Evolutionary conservation across 2,888 invertebrate species (phyloP).

Genomic region (Nomada flava): DNA sequence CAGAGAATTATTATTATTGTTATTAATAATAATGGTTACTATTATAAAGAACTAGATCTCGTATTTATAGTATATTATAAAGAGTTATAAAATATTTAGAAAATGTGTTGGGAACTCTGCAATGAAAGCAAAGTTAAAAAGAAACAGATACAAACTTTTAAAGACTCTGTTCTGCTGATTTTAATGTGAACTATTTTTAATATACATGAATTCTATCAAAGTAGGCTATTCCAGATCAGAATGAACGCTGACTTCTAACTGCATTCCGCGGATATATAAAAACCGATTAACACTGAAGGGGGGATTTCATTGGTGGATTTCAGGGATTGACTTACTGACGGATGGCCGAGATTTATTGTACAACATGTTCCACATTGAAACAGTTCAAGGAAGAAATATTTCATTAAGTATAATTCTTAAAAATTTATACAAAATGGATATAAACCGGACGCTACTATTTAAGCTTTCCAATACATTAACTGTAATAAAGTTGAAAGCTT

Average conservation of each 20-base stretch:
- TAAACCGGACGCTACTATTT: not conserved
- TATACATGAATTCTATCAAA: not conserved
- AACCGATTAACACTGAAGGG: slow-evolving; percentile 10
- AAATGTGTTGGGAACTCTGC: too few species aligned
- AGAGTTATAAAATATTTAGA: too few species aligned
- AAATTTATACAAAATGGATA: not conserved
- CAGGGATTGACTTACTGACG: slow-evolving; percentile 17
- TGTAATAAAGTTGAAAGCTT: too few species aligned
- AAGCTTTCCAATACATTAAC: too few species aligned
- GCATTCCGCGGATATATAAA: slow-evolving; percentile 8
- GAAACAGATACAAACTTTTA: not conserved
- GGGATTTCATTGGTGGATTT: slow-evolving; percentile 15
- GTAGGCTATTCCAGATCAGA: not conserved
- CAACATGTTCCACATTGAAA: not conserved
- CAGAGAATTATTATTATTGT: too few species aligned
- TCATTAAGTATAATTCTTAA: not conserved
- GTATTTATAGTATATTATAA: too few species aligned
- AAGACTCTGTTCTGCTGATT: not conserved
- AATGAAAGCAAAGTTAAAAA: too few species aligned
- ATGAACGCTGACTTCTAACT: slow-evolving; percentile 3
- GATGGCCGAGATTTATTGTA: slow-evolving; percentile 5
- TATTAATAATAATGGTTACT: too few species aligned
- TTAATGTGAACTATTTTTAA: not conserved
- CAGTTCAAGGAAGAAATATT: not conserved
- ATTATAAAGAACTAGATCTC: too few species aligned